Percentiles rank a stretch among this genome's conserved stretches.
These are phyloP conservation scores for Siniperca scherzeri DNA, from an alignment of 2,797 vertebrate species.

Conservation along the genomic window DNA sequence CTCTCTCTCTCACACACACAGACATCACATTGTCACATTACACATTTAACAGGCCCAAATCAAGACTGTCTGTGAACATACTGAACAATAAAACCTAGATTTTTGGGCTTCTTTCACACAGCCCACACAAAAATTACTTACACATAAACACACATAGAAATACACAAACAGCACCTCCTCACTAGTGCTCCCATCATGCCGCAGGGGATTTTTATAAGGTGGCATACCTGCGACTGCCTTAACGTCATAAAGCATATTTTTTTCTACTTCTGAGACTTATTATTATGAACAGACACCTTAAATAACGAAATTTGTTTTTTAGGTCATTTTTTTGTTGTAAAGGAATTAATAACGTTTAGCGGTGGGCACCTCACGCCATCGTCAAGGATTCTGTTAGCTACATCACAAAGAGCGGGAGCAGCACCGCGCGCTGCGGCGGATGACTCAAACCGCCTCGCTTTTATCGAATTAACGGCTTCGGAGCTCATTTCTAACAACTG, in stretches of 20 bases:
- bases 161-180: constrained; percentile 57
- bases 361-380: constrained; percentile 38
- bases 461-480: constrained; percentile 73
- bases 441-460: constrained; percentile 78
- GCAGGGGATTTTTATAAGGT: constrained; percentile 70
- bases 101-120: constrained; percentile 25
- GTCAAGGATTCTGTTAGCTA: constrained; percentile 32
- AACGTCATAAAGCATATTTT: neutral
- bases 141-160: constrained; percentile 22
- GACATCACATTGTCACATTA: constrained; percentile 30
- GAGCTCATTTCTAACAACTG: constrained; percentile 32
- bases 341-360: neutral
- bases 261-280: neutral
- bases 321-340: neutral
- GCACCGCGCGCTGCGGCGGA: constrained; percentile 76
- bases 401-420: constrained; percentile 75
- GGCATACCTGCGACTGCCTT: constrained; percentile 51
- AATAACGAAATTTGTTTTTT: neutral
- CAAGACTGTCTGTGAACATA: constrained; percentile 6
- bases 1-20: neutral
- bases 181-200: constrained; percentile 70
- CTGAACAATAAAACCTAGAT: constrained; percentile 10
- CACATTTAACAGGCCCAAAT: constrained; percentile 43
- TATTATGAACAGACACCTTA: neutral
- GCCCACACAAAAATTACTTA: constrained; percentile 27